Evolutionary conservation across 2,888 invertebrate genomes (phyloP), one percentile per base, ranked within the genome.

Genomic region (Drosophila colorata): DNA sequence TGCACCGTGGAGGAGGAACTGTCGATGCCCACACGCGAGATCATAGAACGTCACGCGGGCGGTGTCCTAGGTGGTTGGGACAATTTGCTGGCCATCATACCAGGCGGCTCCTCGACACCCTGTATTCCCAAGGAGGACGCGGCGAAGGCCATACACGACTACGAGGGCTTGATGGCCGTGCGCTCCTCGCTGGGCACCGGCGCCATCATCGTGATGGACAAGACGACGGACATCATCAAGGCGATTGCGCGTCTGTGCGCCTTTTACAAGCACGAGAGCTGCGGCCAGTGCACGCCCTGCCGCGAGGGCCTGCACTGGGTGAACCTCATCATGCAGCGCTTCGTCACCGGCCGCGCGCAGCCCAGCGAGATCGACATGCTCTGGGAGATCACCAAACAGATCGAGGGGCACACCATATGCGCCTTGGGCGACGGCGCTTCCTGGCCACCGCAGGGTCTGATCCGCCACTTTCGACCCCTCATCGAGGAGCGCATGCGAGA

Each of bases 1-100:
- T 98, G 98, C 92, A 99, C 99, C 0, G 98, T 99, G 0, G 99
- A 99, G 92, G 99, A 99, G 90, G 99, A 99, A 93, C 98, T 99
- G 98, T 98, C 98, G 57, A 96, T 99, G 66, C 96, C 98, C 0
- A 93, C 99, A 57, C 96, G 95, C 84, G 98, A 99, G 89, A 93
- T 99, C 37, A 97, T 99, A 59, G 98, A 99, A 92, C 93, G 95
- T n/a, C 99, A 99, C 92, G 97, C 97, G 5, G 99, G 99, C 0
- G 99, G 98, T 3, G 97, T 99, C 0, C 94, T 94, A 46, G 99
- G 99, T 0, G 99, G 99, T 5, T 99, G 99, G 99, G 98, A 99
- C 89, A 99, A 99, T 92, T 93, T 99, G 65, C 93, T 98, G 16
- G 98, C 97, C 43, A 95, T 99, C 71, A 99, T 99, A 87, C 99